Evolutionary conservation across 1,140 invertebrate species (phyloP).

Genomic region (Asbolus verrucosus): DNA sequence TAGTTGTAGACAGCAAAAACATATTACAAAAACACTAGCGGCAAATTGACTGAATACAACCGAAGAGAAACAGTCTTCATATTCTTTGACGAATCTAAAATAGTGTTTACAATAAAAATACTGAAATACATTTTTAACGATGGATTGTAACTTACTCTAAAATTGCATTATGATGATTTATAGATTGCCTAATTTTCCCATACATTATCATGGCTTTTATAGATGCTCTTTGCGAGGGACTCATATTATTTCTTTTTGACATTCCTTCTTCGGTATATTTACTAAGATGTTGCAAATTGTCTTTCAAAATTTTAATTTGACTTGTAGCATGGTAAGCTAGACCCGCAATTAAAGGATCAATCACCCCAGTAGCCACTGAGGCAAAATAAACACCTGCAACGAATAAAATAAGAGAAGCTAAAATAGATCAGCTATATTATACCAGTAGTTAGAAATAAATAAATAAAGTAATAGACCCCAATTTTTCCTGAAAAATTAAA

Average conservation of each 20-base stretch:
- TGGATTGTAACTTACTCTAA: background rate
- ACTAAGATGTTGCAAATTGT: constrained; percentile 19
- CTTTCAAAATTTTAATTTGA: constrained; percentile 18
- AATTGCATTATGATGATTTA: constrained; percentile 15
- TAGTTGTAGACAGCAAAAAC: constrained; percentile 10
- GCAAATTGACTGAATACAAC: constrained; percentile 15
- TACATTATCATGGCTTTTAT: constrained; percentile 19
- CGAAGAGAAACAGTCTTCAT: constrained; percentile 3
- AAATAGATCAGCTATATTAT: too few relatives aligned
- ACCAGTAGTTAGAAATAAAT: background rate
- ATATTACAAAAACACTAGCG: constrained; percentile 1
- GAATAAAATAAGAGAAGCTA: background rate
- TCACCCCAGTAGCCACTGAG: constrained; percentile 11
- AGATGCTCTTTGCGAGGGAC: background rate
- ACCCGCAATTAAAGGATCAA: constrained; percentile 55
- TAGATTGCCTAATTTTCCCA: background rate
- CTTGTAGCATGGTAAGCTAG: background rate
- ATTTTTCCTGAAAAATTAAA: background rate
- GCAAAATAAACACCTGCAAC: background rate
- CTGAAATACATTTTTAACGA: too few relatives aligned
- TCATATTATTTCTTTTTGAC: background rate
- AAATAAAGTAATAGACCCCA: background rate
- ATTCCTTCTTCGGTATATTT: background rate
- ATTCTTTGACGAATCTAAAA: constrained; percentile 16
- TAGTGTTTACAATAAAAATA: background rate